phyloP scores from a whole-genome alignment of 2,113 vertebrate species.

The Vulpes vulpes region DNA sequence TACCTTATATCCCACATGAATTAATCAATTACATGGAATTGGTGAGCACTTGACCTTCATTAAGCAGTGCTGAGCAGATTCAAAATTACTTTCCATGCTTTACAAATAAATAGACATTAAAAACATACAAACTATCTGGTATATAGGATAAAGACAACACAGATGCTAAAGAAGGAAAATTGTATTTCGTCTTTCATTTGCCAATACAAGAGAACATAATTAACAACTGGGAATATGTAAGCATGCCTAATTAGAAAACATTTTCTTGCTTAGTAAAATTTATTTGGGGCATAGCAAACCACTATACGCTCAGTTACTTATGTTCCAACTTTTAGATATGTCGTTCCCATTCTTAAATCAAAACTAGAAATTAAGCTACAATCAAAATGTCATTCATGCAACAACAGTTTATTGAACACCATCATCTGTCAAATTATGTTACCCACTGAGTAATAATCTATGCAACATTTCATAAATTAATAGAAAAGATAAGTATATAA shows the following conservation, averaged over 20 bases:
- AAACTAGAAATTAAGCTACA: conserved; percentile 81
- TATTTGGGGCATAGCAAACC: background rate
- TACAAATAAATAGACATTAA: conserved; percentile 13
- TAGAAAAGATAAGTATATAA: conserved; percentile 64
- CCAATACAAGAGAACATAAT: conserved; percentile 28
- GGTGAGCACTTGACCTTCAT: conserved; percentile 50
- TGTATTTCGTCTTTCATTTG: conserved; percentile 19
- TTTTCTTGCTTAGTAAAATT: conserved; percentile 49
- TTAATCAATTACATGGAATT: conserved; percentile 8
- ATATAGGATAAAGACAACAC: background rate
- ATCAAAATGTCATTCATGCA: conserved; percentile 71
- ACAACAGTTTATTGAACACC: background rate
- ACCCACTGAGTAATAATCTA: conserved; percentile 56
- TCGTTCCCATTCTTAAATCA: conserved; percentile 79
- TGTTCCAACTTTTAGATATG: conserved; percentile 77
- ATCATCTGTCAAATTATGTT: background rate
- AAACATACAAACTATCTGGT: conserved; percentile 1
- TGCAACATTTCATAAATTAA: conserved; percentile 61
- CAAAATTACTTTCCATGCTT: conserved; percentile 22
- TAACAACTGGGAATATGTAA: conserved; percentile 40
- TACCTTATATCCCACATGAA: background rate
- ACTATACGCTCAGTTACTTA: conserved; percentile 77
- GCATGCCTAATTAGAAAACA: conserved; percentile 44
- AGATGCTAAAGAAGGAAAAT: conserved; percentile 48
- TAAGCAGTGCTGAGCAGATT: background rate